phyloP scores from a whole-genome alignment of 2,888 invertebrate genomes.

The Phyto melanocephala region DNA sequence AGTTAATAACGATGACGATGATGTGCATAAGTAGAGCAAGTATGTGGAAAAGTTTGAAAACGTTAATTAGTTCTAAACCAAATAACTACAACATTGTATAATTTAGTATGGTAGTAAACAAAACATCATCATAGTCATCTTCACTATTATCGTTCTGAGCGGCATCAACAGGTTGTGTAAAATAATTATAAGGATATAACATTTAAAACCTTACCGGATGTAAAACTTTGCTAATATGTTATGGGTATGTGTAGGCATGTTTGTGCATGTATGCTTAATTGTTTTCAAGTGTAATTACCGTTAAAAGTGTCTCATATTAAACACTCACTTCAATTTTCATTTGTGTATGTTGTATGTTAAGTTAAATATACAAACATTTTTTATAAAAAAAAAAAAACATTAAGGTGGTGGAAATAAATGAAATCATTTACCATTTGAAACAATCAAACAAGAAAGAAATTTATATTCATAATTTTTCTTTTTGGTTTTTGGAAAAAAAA shows the following conservation, averaged over 20 bases:
- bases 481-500: constrained; percentile 1
- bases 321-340: constrained; percentile 59
- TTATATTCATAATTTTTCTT: constrained; percentile 67
- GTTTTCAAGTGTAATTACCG: constrained; percentile 26
- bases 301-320: constrained; percentile 11
- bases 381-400: constrained; percentile 38
- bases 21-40: background rate
- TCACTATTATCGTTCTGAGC: background rate
- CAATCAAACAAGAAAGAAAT: constrained; percentile 79
- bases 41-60: background rate
- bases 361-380: constrained; percentile 20
- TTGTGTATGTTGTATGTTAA: background rate
- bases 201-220: constrained; percentile 4
- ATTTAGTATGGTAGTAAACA: background rate
- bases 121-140: background rate
- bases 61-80: constrained; percentile 48
- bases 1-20: background rate
- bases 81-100: constrained; percentile 22
- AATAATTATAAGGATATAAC: background rate
- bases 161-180: constrained; percentile 37
- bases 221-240: constrained; percentile 43
- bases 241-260: too few species aligned
- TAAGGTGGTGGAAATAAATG: constrained; percentile 72
- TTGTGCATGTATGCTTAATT: background rate
- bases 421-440: constrained; percentile 77